Percentiles rank a stretch among this genome's conserved stretches.
Evolutionary conservation across 2,113 vertebrate genomes (phyloP).

Genomic region (Bucco capensis): DNA sequence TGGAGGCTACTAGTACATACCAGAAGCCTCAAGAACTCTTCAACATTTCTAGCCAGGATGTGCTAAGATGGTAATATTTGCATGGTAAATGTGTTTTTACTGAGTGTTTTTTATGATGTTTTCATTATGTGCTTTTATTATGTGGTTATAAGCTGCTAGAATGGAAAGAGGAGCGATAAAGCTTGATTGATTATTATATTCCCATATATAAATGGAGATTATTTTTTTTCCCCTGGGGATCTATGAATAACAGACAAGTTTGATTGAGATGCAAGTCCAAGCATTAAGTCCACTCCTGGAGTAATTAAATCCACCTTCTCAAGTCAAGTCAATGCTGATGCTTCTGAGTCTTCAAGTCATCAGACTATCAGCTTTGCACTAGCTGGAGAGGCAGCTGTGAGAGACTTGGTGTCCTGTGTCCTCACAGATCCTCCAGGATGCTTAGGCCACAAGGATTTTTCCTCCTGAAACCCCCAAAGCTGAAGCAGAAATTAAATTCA

Average conservation of each 20-base stretch:
- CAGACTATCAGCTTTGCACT: not conserved
- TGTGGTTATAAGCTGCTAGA: constrained; percentile 54
- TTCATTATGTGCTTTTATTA: constrained; percentile 60
- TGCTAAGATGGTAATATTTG: not conserved
- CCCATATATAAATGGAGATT: not conserved
- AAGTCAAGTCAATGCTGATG: not conserved
- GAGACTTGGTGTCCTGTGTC: not conserved
- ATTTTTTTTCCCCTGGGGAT: not conserved
- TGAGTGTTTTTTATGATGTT: constrained; percentile 54
- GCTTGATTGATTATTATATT: constrained; percentile 53
- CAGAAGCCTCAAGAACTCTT: constrained; percentile 22
- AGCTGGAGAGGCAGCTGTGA: not conserved
- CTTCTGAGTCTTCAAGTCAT: not conserved
- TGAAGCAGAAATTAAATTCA: not conserved
- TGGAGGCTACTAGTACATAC: not conserved
- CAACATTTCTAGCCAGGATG: not conserved
- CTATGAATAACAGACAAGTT: constrained; percentile 1
- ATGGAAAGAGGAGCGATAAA: constrained; percentile 38
- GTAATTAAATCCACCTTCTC: not conserved
- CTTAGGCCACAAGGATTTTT: not conserved
- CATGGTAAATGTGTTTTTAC: constrained; percentile 38
- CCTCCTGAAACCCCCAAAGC: not conserved
- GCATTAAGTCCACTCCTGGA: not conserved
- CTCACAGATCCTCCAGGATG: not conserved
- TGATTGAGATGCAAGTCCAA: not conserved